Evolutionary conservation across 2,888 invertebrate genomes (phyloP).

Genomic region (Fragum sueziense): DNA sequence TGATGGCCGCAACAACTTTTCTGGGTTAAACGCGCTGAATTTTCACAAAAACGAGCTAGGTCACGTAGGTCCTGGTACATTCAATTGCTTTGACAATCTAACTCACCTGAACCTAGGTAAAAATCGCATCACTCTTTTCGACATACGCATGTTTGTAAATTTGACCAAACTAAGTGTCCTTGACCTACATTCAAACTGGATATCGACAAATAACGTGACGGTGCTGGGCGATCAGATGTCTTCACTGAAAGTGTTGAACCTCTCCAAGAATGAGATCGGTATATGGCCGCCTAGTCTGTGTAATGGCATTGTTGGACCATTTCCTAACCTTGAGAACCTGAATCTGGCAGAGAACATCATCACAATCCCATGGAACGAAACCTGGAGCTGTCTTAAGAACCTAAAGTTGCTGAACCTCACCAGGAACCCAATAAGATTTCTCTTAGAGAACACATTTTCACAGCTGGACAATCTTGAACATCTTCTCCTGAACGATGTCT

Average conservation of each 20-base stretch:
- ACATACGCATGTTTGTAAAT: neutral
- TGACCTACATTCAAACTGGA: conserved; percentile 27
- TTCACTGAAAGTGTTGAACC: neutral
- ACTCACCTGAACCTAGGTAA: conserved; percentile 3
- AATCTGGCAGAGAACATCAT: conserved; percentile 10
- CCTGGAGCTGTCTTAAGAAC: conserved; percentile 38
- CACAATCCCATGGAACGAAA: neutral
- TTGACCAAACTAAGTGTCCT: neutral
- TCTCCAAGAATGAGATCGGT: conserved; percentile 14
- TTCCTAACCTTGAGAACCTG: conserved; percentile 6
- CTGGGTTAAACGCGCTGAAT: neutral
- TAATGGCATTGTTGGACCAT: neutral
- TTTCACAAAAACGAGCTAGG: neutral
- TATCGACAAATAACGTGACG: neutral
- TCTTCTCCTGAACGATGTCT: conserved; percentile 14
- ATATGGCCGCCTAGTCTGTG: conserved; percentile 5
- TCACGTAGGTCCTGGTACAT: neutral
- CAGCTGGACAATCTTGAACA: conserved; percentile 10
- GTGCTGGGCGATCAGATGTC: neutral
- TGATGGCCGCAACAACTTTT: neutral
- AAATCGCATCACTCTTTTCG: neutral
- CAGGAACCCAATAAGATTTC: conserved; percentile 24
- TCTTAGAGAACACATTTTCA: conserved; percentile 35
- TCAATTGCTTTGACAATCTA: conserved; percentile 12
- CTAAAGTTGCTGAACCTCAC: conserved; percentile 31